Evolutionary conservation across 1,140 invertebrate genomes (phyloP), one percentile per base, ranked within the genome.

Genomic region (Dolichoris vasculosae): DNA sequence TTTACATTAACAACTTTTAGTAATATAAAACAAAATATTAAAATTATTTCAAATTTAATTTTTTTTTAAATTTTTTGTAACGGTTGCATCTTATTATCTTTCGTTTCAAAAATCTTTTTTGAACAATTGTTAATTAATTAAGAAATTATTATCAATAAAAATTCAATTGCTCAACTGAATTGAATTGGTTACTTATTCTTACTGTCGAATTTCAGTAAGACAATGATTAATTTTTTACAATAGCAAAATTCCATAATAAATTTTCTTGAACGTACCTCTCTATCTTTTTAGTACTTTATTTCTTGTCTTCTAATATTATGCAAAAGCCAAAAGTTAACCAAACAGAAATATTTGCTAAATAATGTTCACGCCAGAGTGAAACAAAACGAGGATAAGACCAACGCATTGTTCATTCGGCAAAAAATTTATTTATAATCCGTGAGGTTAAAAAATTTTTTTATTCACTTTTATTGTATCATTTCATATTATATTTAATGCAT

Each of bases 371-470:
- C 38, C 32, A 38, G 76, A 59, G 38, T 9, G 17, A 35, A 13
- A 43, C 20, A 8, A 64, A 35, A 43, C 32, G 35, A 64, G 48
- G 32, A 23, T 48, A 51, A 71, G n/a, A 82, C 17, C 51, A 76
- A 64, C 75, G n/a, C 30, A 20, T 2, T 3, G 15, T 82, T 81
- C 78, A 81, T 85, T 85, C 69, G 78, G 13, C 59, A 85, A 82
- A 82, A 69, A 81, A 71, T 67, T 85, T n/a, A 81, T 81, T 76
- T 81, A 63, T 75, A 85, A 67, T 0, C 2, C 3, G 7, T 35
- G n/a, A 0, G 38, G 2, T 71, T 40, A 40, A 4, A 17, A n/a
- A 48, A 38, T 30, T 40, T 23, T 32, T 76, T 83, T 67, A 3
- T 13, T 40, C 48, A 17, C 38, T 46, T 71, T 79, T 71, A 4